Evolutionary conservation across 2,888 invertebrate genomes (phyloP).

Genomic region (Troilus luridus): DNA sequence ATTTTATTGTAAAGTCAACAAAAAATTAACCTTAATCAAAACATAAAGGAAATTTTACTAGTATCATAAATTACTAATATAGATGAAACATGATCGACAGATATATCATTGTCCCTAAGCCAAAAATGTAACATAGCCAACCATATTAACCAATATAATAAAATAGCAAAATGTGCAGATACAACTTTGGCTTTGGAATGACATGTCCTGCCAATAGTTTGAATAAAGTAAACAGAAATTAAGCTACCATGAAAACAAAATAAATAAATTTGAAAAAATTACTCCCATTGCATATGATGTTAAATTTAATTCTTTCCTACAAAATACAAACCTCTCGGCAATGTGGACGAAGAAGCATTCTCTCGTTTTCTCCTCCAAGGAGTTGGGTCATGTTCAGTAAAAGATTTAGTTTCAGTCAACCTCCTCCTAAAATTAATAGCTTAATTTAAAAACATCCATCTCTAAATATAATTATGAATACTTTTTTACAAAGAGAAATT

Average conservation of each 20-base stretch:
- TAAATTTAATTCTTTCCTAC: conserved; percentile 9
- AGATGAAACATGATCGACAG: background rate
- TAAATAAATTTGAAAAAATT: too few species aligned
- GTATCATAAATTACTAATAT: background rate
- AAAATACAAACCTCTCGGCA: conserved; percentile 78
- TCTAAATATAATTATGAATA: background rate
- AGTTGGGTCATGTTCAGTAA: conserved; percentile 69
- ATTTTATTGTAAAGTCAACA: background rate
- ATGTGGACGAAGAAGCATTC: conserved; percentile 75
- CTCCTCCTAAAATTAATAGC: conserved; percentile 66
- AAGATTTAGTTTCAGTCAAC: conserved; percentile 70
- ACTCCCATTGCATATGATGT: background rate
- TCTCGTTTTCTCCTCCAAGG: conserved; percentile 77
- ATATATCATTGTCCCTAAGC: background rate
- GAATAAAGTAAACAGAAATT: background rate
- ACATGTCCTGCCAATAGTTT: background rate
- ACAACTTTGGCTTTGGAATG: too few species aligned
- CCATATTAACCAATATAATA: too few species aligned
- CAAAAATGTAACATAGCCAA: too few species aligned
- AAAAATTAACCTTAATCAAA: background rate
- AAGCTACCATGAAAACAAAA: background rate
- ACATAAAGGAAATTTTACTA: background rate
- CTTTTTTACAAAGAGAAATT: background rate
- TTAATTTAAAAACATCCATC: background rate
- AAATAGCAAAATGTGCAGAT: too few species aligned